Conservation (phyloP, 2,888 invertebrate species). For the Papilio protenor region DNA sequence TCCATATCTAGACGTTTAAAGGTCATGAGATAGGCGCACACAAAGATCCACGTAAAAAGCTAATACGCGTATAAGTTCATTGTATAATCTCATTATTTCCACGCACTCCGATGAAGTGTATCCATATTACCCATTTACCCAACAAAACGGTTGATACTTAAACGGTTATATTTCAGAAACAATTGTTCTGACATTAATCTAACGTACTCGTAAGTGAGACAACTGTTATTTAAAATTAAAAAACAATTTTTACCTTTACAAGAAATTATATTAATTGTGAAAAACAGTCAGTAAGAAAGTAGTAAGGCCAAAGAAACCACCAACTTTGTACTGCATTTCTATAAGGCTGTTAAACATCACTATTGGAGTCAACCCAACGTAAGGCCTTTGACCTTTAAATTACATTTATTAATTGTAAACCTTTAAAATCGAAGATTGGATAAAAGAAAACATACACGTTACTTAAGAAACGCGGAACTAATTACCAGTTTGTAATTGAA, state of each 20-base stretch:
- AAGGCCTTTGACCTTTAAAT: neutral
- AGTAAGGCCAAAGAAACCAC: too few relatives aligned
- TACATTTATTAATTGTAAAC: neutral
- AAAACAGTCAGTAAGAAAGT: too few relatives aligned
- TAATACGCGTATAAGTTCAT: conserved; percentile 63
- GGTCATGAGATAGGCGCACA: conserved; percentile 56
- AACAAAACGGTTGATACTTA: conserved; percentile 1
- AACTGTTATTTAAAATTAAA: neutral
- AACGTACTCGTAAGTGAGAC: neutral
- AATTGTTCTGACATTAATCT: neutral
- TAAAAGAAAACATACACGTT: conserved; percentile 28
- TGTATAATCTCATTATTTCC: conserved; percentile 44
- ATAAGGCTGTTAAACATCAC: neutral
- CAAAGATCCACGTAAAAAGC: conserved; percentile 60
- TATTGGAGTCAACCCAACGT: neutral
- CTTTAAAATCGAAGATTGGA: conserved; percentile 17
- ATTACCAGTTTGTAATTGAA: conserved; percentile 27
- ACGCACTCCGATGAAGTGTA: conserved; percentile 10
- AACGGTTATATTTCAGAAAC: conserved; percentile 14
- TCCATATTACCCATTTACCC: conserved; percentile 18
- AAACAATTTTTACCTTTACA: neutral
- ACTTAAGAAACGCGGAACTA: conserved; percentile 3
- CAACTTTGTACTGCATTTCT: too few relatives aligned
- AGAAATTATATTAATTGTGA: too few relatives aligned
- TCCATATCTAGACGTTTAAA: conserved; percentile 45